Evolutionary conservation across 2,797 vertebrate species (phyloP), one percentile per base, ranked within the genome.

Genomic region (Spondyliosoma cantharus): DNA sequence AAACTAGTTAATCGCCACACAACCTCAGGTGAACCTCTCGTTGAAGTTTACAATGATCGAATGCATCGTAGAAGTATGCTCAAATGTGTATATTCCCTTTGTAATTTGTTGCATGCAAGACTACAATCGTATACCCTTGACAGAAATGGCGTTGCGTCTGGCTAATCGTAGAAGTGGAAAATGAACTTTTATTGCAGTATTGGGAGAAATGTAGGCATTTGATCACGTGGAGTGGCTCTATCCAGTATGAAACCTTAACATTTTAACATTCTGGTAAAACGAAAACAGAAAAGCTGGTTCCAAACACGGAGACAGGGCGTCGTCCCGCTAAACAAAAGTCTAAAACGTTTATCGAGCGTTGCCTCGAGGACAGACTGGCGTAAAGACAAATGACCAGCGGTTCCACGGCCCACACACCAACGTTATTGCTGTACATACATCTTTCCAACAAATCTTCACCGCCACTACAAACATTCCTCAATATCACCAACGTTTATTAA

Each of bases 11-110:
- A 87, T 53, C 87, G 84, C 83, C 80, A 89, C 74, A 89, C 83
- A 76, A 82, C 80, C 84, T 90, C 89, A 13, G 74, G 48, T 94
- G 93, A 92, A 95, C 94, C 93, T 93, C 90, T 89, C 75, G 43
- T 77, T 82, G 70, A 85, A 48, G 52, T 53, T 77, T 72, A 86
- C 86, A 80, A 85, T 81, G 74, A 46, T 63, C 43, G 57, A 77
- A 84, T 50, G 67, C 45, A 81, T 49, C 77, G 68, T 69, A 24
- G 78, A 37, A 81, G 71, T 59, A 66, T 76, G 73, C 57, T 81
- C 52, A 84, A 78, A 87, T 69, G 59, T 67, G 71, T 56, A 50
- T 76, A 87, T 95, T 94, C 95, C 94, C 94, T 95, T 95, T 94
- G 91, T 93, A 90, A 93, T 91, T 89, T 74, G 86, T 91, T 76